Evolutionary conservation across 2,888 invertebrate genomes (phyloP).

Genomic region (Archips xylosteana): DNA sequence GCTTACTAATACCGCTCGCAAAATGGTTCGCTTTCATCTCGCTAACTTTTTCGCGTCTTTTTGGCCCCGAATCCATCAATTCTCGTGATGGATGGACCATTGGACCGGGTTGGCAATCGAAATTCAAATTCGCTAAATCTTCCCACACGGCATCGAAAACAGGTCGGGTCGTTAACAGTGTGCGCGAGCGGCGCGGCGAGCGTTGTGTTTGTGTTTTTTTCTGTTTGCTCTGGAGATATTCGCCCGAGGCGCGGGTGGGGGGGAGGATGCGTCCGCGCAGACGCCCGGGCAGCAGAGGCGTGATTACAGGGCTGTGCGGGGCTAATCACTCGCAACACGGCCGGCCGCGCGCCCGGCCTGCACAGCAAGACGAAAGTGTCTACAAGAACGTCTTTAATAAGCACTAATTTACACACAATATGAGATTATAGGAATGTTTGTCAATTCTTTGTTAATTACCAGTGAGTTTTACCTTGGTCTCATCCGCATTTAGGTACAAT

Average conservation of each 20-base stretch:
- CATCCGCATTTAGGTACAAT: no score
- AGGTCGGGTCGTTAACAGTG: conserved; percentile 82
- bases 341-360: conserved; percentile 51
- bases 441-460: no score
- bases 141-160: conserved; percentile 82
- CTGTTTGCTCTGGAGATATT: conserved; percentile 79
- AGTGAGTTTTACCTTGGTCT: no score
- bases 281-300: conserved; percentile 79
- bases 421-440: no score
- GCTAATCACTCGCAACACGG: conserved; percentile 81
- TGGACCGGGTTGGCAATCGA: conserved; percentile 75
- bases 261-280: conserved; percentile 71
- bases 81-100: conserved; percentile 82
- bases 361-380: conserved; percentile 52
- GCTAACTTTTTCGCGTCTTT: conserved; percentile 73
- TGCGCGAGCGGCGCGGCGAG: conserved; percentile 60
- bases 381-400: neutral
- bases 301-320: conserved; percentile 81
- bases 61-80: conserved; percentile 84
- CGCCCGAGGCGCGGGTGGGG: conserved; percentile 57
- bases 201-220: conserved; percentile 69
- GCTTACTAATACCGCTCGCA: conserved; percentile 75
- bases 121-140: conserved; percentile 86
- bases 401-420: no score
- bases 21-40: conserved; percentile 80